Percentiles rank a stretch among this genome's conserved stretches.
Evolutionary conservation across 2,797 vertebrate genomes (phyloP).

Genomic region (Pyrocephalus nanus): DNA sequence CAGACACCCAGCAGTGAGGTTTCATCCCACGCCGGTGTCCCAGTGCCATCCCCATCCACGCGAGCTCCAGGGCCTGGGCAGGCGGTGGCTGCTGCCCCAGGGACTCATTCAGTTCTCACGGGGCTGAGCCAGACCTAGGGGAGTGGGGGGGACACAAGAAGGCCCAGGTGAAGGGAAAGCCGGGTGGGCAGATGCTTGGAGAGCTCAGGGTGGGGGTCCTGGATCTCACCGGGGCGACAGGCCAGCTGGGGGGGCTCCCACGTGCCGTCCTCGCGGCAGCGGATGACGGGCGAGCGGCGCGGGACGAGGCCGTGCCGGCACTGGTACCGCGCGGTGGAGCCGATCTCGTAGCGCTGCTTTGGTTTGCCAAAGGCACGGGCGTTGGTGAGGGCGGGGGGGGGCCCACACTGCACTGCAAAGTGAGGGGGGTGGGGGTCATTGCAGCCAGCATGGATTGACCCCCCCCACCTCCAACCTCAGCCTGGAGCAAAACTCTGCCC

Average conservation of each 20-base stretch:
- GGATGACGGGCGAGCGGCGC: slow-evolving; percentile 84
- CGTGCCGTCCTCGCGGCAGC: slow-evolving; percentile 81
- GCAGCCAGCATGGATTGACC: rapidly evolving
- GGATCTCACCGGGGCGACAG: neutral
- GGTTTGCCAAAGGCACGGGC: slow-evolving; percentile 83
- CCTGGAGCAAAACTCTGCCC: neutral
- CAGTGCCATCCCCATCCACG: neutral
- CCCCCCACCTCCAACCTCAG: too few species aligned
- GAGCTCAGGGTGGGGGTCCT: rapidly evolving
- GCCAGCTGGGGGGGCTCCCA: slow-evolving; percentile 85
- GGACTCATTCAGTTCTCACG: neutral
- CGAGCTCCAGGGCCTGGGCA: neutral
- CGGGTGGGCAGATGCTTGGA: rapidly evolving
- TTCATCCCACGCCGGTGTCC: neutral
- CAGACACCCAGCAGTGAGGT: neutral
- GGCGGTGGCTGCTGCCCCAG: neutral
- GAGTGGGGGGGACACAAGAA: neutral
- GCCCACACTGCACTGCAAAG: slow-evolving; percentile 83
- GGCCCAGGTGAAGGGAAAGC: neutral
- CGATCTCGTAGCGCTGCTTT: slow-evolving; percentile 80
- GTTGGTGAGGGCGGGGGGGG: slow-evolving; percentile 80
- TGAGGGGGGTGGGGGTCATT: too few species aligned
- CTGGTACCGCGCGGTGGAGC: slow-evolving; percentile 82
- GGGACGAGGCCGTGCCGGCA: slow-evolving; percentile 84
- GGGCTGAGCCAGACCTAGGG: neutral